Conservation (phyloP, 2,113 vertebrate species). For the Toxotes jaculatrix region DNA sequence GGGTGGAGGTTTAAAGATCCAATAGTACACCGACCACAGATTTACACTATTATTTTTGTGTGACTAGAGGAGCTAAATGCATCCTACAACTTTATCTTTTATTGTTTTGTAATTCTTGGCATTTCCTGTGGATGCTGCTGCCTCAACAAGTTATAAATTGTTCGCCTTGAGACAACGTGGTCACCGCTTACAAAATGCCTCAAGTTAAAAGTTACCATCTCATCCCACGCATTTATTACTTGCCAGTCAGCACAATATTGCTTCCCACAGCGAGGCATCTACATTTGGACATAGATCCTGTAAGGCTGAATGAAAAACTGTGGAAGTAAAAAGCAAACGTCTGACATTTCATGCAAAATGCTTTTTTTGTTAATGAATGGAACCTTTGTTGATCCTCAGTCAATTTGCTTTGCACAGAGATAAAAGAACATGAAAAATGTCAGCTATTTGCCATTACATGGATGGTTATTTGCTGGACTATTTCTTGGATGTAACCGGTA, state of each 20-base stretch:
- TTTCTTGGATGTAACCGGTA: too few species aligned
- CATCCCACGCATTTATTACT: not conserved
- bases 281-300: constrained; percentile 1
- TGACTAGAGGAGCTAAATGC: constrained; percentile 6
- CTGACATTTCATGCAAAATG: not conserved
- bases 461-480: not conserved
- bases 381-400: too few species aligned
- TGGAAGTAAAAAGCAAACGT: not conserved
- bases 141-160: constrained; percentile 28
- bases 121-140: not conserved
- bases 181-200: not conserved
- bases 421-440: not conserved
- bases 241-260: not conserved
- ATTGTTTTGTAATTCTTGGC: constrained; percentile 16
- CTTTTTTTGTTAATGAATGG: not conserved
- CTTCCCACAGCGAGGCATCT: not conserved
- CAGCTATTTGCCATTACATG: not conserved
- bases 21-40: constrained; percentile 4
- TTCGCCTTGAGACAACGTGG: not conserved
- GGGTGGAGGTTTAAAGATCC: constrained; percentile 38
- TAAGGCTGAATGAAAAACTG: not conserved
- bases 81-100: constrained; percentile 9
- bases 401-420: too few species aligned
- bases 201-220: not conserved
- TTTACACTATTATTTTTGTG: constrained; percentile 22